Evolutionary conservation across 2,797 vertebrate genomes (phyloP).

Genomic region (Morelia viridis): DNA sequence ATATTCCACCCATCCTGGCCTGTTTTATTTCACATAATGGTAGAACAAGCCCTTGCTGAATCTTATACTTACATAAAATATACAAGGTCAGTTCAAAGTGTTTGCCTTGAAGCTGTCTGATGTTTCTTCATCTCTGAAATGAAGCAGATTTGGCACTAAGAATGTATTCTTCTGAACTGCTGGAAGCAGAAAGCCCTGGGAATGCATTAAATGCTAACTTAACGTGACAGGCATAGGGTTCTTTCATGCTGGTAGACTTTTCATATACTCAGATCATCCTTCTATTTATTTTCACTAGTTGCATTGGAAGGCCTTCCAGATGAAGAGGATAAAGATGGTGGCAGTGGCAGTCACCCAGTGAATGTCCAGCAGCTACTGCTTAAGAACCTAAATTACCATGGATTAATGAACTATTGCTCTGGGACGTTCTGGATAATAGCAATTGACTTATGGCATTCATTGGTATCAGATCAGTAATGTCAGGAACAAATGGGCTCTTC

Average conservation of each 20-base stretch:
- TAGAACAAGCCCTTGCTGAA: neutral
- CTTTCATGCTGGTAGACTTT: neutral
- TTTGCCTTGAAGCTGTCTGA: neutral
- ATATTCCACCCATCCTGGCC: neutral
- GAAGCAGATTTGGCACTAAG: neutral
- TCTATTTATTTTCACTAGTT: neutral
- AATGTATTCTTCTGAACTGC: neutral
- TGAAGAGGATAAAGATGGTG: no score
- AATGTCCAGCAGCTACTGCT: neutral
- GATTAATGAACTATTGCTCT: neutral
- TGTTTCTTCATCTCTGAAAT: neutral
- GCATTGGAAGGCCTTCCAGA: neutral
- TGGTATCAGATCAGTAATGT: neutral
- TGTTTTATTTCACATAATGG: neutral
- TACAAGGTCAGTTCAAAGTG: neutral
- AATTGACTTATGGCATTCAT: neutral
- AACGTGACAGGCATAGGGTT: neutral
- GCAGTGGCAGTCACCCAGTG: neutral
- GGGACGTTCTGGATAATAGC: neutral
- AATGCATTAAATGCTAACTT: neutral
- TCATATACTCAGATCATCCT: neutral
- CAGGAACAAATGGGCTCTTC: neutral
- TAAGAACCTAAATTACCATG: neutral
- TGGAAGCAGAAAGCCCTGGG: neutral
- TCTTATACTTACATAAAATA: neutral